Conservation (phyloP, 2,888 invertebrate species). For the Drosophila hawaiiensis region DNA sequence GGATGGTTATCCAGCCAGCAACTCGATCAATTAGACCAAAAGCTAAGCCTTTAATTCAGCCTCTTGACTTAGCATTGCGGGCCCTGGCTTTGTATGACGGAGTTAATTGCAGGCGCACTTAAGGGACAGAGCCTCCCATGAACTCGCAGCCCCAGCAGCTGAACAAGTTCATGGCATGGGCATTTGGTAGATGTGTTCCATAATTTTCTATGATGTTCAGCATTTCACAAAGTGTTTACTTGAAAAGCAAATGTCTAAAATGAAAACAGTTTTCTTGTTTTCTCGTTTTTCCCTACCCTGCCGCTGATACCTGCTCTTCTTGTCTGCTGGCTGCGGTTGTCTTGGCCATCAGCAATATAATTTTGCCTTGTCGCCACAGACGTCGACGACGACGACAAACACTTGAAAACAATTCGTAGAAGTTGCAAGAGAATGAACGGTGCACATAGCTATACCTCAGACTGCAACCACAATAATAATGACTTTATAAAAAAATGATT, state of each 20-base stretch:
- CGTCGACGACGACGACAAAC: conserved; percentile 71
- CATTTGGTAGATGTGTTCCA: conserved; percentile 20
- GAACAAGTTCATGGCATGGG: conserved; percentile 2
- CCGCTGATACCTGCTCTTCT: conserved; percentile 13
- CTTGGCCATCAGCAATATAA: conserved; percentile 68
- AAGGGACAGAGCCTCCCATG: conserved; percentile 40
- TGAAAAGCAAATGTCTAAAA: conserved; percentile 62
- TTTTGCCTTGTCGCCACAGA: conserved; percentile 52
- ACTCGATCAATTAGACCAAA: conserved; percentile 69
- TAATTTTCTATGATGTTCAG: conserved; percentile 65
- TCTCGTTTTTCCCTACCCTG: conserved; percentile 4
- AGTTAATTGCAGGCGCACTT: conserved; percentile 66
- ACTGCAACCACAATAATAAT: conserved; percentile 76
- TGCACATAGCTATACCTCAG: conserved; percentile 23
- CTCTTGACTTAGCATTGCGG: conserved; percentile 31
- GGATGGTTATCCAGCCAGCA: conserved; percentile 28
- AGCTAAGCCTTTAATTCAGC: conserved; percentile 60
- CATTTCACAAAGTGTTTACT: conserved; percentile 72
- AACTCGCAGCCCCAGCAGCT: conserved; percentile 27
- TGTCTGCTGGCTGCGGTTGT: conserved; percentile 41
- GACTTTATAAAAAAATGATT: conserved; percentile 80
- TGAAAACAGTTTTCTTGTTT: conserved; percentile 77
- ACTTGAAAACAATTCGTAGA: conserved; percentile 73
- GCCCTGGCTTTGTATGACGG: conserved; percentile 9
- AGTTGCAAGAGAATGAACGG: conserved; percentile 16